Conservation (phyloP, 1,140 invertebrate genomes). For the Battus philenor region DNA sequence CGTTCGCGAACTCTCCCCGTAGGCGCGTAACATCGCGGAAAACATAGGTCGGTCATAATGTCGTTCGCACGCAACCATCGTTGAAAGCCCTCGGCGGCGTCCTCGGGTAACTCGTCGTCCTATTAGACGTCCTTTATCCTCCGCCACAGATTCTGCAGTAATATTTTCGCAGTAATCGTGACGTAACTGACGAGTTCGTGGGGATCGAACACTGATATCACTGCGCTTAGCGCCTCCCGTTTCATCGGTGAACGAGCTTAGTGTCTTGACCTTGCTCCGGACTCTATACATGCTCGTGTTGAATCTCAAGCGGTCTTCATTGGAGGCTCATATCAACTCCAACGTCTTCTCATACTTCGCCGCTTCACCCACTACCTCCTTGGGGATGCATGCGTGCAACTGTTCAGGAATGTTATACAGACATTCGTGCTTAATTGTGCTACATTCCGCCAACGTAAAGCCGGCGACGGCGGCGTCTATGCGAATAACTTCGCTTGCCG, state of each 20-base stretch:
- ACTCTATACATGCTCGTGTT: slow-evolving; percentile 6
- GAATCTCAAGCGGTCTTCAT: slow-evolving; percentile 10
- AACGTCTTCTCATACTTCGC: too few species aligned
- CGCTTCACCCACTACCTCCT: too few species aligned
- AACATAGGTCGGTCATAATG: too few species aligned
- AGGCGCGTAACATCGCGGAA: too few species aligned
- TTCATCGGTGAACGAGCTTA: slow-evolving; percentile 25
- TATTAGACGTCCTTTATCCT: slow-evolving; percentile 15
- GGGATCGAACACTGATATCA: slow-evolving; percentile 40
- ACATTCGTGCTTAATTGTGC: too few species aligned
- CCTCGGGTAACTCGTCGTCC: slow-evolving; percentile 17
- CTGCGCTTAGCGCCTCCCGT: slow-evolving; percentile 22
- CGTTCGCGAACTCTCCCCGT: too few species aligned
- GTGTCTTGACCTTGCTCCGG: background rate
- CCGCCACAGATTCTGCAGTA: slow-evolving; percentile 47
- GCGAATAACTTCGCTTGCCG: too few species aligned
- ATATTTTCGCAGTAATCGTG: slow-evolving; percentile 14
- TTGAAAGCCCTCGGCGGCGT: slow-evolving; percentile 3
- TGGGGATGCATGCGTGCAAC: too few species aligned
- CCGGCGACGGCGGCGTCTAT: too few species aligned
- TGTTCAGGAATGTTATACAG: too few species aligned
- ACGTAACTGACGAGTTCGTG: slow-evolving; percentile 20
- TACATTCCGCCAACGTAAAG: too few species aligned
- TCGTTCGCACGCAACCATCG: too few species aligned
- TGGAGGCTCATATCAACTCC: slow-evolving; percentile 3